Base-by-base conservation (phyloP, 2,888 invertebrate species). In the Cancer borealis region DNA sequence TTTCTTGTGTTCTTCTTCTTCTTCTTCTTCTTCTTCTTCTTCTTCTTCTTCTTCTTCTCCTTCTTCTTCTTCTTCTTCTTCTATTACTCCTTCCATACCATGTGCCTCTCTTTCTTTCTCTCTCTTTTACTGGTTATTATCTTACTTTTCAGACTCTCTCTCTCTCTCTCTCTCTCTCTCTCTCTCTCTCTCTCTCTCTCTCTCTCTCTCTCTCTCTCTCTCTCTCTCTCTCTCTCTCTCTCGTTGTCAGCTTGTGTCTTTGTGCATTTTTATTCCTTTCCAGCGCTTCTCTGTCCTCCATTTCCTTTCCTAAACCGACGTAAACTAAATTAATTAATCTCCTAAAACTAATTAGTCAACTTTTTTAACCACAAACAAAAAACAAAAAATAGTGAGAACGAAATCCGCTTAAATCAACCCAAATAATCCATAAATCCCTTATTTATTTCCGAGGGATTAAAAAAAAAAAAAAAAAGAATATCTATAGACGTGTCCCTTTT, bases 201-300 rank as follows among this genome's bases (percentile, higher is more conserved):
- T 49, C 49, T 46, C 89, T 47, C 49, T 49, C 54, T 91, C 91
- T 54, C 54, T 91, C 60, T 91, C 91, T 30, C 54, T 54, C 91
- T 26, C 54, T 54, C 91, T 66, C 91, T 91, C 39, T 91, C 30
- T 60, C 60, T 54, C 54, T 60, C 91, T 91, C 91, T 60, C 91
- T 73, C 84, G 30, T 10, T 39, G n/a, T 84, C 84, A 84, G 84
- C 84, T 89, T 49, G 26, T 49, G 49, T 89, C 49, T 49, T 45
- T 47, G 26, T 89, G n/a, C 54, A 26, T 89, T 54, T 88, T 30
- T 89, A 26, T 89, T 54, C 8, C 12, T 84, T 84, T 84, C n/a
- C 84, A 14, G 84, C 84, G 84, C 84, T 84, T 84, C 84, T 84
- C 49, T 21, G 21, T 21, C 60, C n/a, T n/a, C 8, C 21, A 17